These are phyloP conservation scores for Thunnus maccoyii DNA, from an alignment of 2,113 vertebrate species.

Conservation along the genomic window DNA sequence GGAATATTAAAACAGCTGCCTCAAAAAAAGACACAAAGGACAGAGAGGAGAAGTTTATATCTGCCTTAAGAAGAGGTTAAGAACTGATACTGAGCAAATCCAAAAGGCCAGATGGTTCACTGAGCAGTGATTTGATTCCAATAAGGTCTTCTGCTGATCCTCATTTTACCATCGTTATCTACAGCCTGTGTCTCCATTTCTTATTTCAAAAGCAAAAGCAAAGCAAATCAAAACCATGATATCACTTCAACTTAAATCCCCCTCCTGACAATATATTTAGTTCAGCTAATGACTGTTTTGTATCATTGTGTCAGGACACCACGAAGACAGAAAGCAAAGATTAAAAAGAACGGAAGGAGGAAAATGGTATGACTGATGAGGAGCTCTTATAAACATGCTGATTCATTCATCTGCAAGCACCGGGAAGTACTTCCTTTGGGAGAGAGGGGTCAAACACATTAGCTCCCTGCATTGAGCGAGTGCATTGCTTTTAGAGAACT, in stretches of 20 bases:
- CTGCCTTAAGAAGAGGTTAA: conserved; percentile 12
- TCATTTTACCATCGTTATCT: not conserved
- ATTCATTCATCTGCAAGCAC: conserved; percentile 71
- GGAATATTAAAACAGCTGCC: conserved; percentile 38
- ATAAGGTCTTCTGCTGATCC: not conserved
- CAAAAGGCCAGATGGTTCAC: conserved; percentile 19
- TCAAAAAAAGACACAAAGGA: conserved; percentile 17
- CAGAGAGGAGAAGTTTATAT: conserved; percentile 33
- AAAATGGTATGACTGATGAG: conserved; percentile 71
- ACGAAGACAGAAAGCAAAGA: conserved; percentile 41
- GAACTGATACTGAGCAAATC: conserved; percentile 7
- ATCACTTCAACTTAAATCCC: conserved; percentile 30
- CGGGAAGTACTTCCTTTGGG: conserved; percentile 71
- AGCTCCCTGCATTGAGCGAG: conserved; percentile 68
- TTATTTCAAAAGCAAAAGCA: conserved; percentile 38
- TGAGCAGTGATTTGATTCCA: conserved; percentile 13
- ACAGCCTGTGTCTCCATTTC: not conserved
- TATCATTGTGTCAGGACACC: conserved; percentile 46
- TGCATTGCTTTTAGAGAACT: conserved; percentile 55
- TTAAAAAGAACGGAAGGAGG: conserved; percentile 27
- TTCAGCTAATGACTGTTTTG: conserved; percentile 56
- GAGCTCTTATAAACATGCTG: conserved; percentile 73
- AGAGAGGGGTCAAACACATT: conserved; percentile 78
- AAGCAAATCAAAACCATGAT: too few relatives aligned
- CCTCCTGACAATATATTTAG: conserved; percentile 35